Evolutionary conservation across 2,113 vertebrate species (phyloP), one percentile per base, ranked within the genome.

Genomic region (Oncorhynchus keta): DNA sequence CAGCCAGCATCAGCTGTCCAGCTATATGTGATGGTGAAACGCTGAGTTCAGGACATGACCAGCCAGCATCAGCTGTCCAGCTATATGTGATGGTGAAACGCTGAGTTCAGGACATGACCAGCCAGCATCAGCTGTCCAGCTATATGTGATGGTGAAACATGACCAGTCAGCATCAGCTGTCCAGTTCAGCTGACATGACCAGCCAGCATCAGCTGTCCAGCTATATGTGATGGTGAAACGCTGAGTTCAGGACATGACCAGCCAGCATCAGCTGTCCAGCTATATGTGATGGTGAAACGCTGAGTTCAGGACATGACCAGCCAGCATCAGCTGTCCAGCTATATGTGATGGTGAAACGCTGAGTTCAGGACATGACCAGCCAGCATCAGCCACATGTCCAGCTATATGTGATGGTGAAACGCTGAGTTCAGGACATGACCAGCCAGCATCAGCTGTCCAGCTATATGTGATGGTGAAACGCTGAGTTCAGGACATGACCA

Each of bases 71-170:
- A 65, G 79, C 71, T 8, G 20, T 16, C 6, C n/a, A 67, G 20
- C 4, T 55, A 73, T 82, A 84, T 81, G 78, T 81, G 66, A 71
- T 75, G n/a, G n/a, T n/a, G 62, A 81, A 77, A 77, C 79, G 62
- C 28, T 65, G 62, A 4, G 16, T 18, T 28, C 64, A 30, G 2
- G 68, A 79, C 76, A 65, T 70, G 80, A 79, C 85, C 83, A 87
- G 82, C 83, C 74, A 55, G 35, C 74, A 65, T 82, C 2, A 65
- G 79, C 71, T 8, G 20, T 16, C 6, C n/a, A 67, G 20, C 4
- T 55, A 73, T 82, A 84, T 81, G 78, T 81, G 66, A 71, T 75
- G n/a, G n/a, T n/a, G n/a, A n/a, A n/a, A 79, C 76, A 65, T 70
- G 80, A 79, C 85, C 83, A 87, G 82, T 82, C 74, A 55, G 35